phyloP scores from a whole-genome alignment of 2,797 vertebrate species.

The Cynopterus sphinx region DNA sequence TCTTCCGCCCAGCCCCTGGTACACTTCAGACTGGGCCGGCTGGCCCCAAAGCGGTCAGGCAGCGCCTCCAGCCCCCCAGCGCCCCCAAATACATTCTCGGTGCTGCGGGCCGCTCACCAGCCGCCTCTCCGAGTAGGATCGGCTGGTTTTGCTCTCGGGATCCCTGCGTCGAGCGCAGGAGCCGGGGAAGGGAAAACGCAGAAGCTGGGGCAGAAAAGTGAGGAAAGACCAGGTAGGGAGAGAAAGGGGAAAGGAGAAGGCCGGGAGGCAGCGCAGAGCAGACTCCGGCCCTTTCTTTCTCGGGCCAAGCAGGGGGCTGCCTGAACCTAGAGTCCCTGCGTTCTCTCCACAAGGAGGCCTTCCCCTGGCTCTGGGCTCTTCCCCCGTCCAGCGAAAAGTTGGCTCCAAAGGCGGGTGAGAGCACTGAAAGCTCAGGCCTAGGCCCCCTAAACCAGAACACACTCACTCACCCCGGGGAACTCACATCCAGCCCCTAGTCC shows the following conservation, averaged over 20 bases:
- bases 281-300: neutral
- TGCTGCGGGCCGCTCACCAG: neutral
- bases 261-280: neutral
- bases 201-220: neutral
- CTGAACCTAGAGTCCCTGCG: neutral
- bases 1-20: neutral
- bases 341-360: conserved; percentile 11
- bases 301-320: accelerated
- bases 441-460: neutral
- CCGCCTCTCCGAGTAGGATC: neutral
- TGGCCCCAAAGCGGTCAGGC: neutral
- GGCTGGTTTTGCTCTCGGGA: neutral
- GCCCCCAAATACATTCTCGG: neutral
- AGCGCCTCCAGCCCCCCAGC: neutral
- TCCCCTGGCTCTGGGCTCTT: neutral
- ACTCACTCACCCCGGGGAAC: neutral
- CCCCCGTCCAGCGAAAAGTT: conserved; percentile 65
- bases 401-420: neutral
- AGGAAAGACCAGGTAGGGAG: neutral
- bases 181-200: neutral
- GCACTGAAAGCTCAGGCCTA: neutral
- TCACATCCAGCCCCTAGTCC: neutral
- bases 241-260: neutral
- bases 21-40: neutral
- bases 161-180: neutral